Base-by-base conservation (phyloP, 1,140 invertebrate species). In the Bacillus rossius region DNA sequence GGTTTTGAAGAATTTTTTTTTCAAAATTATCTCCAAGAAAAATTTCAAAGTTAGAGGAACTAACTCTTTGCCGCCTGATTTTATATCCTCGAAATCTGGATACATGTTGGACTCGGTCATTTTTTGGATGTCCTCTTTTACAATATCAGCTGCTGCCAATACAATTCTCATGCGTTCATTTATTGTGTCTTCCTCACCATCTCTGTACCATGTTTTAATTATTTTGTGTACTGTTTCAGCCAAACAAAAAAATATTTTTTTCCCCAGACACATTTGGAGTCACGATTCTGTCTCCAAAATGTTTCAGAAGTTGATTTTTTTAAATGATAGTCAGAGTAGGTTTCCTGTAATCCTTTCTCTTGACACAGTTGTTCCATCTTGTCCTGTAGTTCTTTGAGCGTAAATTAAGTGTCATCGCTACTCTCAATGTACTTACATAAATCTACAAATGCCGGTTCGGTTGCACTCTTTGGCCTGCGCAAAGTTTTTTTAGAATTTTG, bases 131-230 rank as follows among this genome's bases (percentile, higher is more conserved):
- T 34, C 10, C 5, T 34, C 29, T 10, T 34, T 34, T 10, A 7
- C 10, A 22, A 53, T 53, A 17, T 4, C 17, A 37, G 16, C 22
- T 40, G 51, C 51, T 8, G 51, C 29, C 51, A 40, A 38, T 22
- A 53, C 22, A 53, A 20, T 53, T 53, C 29, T 53, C 22, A 17
- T 8, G 16, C 51, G 7, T 53, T 53, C 29, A 38, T n/a, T 53
- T 34, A 34, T 17, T 17, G 8, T n/a, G 38, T n/a, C n/a, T n/a
- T n/a, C n/a, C n/a, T n/a, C n/a, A n/a, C n/a, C n/a, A n/a, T 51
- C 49, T 51, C 38, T 51, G 51, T 53, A 53, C 51, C 16, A 53
- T 40, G 29, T 53, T 20, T 37, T 34, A 29, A 51, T 38, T 51
- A 51, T 8, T 51, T 20, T 38, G 40, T 34, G 29, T 25, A 29